Evolutionary conservation across 2,113 vertebrate genomes (phyloP), one percentile per base, ranked within the genome.

Genomic region (Ceuthmochares aereus): DNA sequence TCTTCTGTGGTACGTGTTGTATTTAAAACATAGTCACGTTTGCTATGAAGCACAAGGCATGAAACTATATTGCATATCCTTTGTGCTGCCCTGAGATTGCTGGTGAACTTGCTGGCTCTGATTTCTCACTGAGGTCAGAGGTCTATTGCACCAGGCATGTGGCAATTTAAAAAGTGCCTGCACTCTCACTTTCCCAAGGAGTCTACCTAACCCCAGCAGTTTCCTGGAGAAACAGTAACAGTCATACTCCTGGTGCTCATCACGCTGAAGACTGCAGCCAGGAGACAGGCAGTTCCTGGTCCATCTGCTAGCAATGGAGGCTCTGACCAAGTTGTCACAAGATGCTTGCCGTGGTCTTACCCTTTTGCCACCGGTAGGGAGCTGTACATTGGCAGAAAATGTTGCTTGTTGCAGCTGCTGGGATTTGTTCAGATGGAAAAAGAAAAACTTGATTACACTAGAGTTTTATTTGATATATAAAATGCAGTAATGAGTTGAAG

Each of bases 241-340:
- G 12, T 22, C 3, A 1, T 51, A 0, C 5, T 55, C 17, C 30
- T 21, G 19, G 6, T 69, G 30, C 30, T 59, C 25, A n/a, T 68
- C 18, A 34, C 13, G 14, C 9, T 51, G 58, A 21, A 54, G 37
- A 40, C 59, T 42, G 18, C 32, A 59, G 43, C 25, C 10, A 1
- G 40, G 27, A 29, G 12, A 4, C 2, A 7, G 23, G 6, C 60
- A 15, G 17, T 22, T 49, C 47, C 37, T 40, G 30, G 16, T 40
- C 6, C 4, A 2, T n/a, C 23, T 2, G 0, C 23, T 21, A 14
- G 15, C 37, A 51, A 0, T 32, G 29, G 1, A 1, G 26, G 13
- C 47, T 90, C 34, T 45, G 30, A 23, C 19, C 14, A 29, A 82
- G 10, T 59, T 88, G 27, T 22, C 27, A 19, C 30, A 12, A 30